Evolutionary conservation across 2,888 invertebrate species (phyloP), one percentile per base, ranked within the genome.

Genomic region (Euzetes globulus): DNA sequence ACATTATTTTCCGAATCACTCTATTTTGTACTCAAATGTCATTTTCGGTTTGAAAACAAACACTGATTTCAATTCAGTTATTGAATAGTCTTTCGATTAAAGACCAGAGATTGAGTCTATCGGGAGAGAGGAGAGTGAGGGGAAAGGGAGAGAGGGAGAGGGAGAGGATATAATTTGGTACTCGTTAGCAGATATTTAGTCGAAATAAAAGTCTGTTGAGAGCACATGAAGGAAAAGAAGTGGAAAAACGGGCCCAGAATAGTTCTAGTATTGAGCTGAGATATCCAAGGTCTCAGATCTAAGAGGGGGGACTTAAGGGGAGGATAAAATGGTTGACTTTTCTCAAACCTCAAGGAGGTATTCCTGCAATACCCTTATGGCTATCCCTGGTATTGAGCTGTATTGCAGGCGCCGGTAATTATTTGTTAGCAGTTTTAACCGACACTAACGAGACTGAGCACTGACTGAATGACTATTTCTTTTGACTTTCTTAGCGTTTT

Each of bases 391-490:
- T n/a, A n/a, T 4, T 33, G 33, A 33, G 4, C 33, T 33, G 33
- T 33, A 33, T 33, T 33, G 33, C 33, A 37, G 19, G 15, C 63
- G 27, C n/a, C 27, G 37, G 27, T 63, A 63, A 63, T 63, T 63
- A 63, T 63, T 63, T 63, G 63, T 33, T 63, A 11, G 13, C n/a
- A 63, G 63, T 63, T 63, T 63, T n/a, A 63, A 7, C 15, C 37
- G n/a, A 63, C 63, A n/a, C 63, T 63, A 63, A 63, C 33, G 63
- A 63, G 63, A 27, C 6, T 33, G 33, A 37, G 55, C 22, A 47
- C 47, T 3, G 47, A 13, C 13, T 47, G 17, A 11, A 47, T 13
- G 47, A 47, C 13, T 47, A 47, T 47, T 47, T 13, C 47, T 47
- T 47, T 17, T 47, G 47, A 17, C 47, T 47, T 47, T 47, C 55